A percentile compares a stretch with the other conserved stretches of the same genome.
Conservation (phyloP, 2,113 vertebrate genomes). For the Lycocorax pyrrhopterus region DNA sequence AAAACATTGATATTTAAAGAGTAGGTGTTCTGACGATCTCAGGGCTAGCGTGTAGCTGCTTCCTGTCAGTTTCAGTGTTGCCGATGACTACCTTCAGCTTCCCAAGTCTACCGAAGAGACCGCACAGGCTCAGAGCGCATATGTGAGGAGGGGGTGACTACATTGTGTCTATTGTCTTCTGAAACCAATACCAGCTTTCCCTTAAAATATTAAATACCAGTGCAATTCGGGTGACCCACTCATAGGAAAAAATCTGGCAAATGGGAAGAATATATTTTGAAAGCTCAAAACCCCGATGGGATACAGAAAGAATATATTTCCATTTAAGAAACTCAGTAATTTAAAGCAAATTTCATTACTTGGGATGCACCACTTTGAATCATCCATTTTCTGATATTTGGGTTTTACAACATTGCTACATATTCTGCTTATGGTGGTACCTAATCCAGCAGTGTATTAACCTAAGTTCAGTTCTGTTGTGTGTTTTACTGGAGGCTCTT, state of each 20-base stretch:
- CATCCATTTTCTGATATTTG: not conserved
- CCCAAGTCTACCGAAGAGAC: too few species aligned
- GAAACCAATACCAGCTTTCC: not conserved
- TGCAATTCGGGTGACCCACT: too few species aligned
- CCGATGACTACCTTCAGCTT: not conserved
- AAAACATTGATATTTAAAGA: not conserved
- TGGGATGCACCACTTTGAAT: not conserved
- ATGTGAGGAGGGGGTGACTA: too few species aligned
- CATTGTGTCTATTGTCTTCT: too few species aligned
- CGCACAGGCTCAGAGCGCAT: too few species aligned
- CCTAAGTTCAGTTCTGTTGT: not conserved
- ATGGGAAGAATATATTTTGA: not conserved
- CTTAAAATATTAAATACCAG: not conserved
- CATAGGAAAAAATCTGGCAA: not conserved
- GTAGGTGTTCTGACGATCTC: not conserved
- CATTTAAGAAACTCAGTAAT: not conserved
- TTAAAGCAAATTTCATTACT: not conserved
- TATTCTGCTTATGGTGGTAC: not conserved
- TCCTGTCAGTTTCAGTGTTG: not conserved
- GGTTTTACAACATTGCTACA: not conserved
- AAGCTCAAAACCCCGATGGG: not conserved
- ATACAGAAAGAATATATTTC: not conserved
- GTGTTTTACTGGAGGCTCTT: not conserved
- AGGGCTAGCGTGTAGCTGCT: not conserved
- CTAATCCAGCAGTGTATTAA: not conserved